Conservation (phyloP, 2,797 vertebrate genomes). For the Rousettus madagascariensis region DNA sequence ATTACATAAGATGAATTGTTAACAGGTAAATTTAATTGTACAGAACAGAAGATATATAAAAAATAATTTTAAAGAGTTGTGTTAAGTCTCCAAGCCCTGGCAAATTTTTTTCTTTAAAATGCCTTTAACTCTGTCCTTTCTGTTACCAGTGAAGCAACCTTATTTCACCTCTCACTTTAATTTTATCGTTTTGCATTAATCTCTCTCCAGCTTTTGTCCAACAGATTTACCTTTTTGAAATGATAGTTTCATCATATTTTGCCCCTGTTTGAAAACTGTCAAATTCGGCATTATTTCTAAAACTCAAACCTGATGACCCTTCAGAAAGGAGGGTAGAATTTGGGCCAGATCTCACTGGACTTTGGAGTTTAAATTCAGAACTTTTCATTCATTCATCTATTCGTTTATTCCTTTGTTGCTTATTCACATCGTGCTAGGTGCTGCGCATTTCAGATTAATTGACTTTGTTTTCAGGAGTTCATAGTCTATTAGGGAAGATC, state of each 20-base stretch:
- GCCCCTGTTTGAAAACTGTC: not conserved
- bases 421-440: not conserved
- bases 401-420: not conserved
- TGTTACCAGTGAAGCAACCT: not conserved
- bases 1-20: not conserved
- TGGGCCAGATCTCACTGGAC: not conserved
- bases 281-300: constrained; percentile 26
- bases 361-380: constrained; percentile 17
- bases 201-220: not conserved
- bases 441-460: not conserved
- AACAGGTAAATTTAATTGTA: not conserved
- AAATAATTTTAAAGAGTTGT: not conserved
- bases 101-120: constrained; percentile 36
- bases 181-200: constrained; percentile 1
- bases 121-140: not conserved
- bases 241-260: constrained; percentile 3
- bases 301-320: not conserved
- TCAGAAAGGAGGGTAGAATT: not conserved
- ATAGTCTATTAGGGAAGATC: not conserved
- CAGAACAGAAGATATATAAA: not conserved
- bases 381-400: not conserved
- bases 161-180: not conserved
- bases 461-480: constrained; percentile 35
- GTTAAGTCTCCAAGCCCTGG: not conserved
- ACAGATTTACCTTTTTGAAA: constrained; percentile 31